phyloP scores from a whole-genome alignment of 2,797 vertebrate species.

The Coranthus polyacanthus region DNA sequence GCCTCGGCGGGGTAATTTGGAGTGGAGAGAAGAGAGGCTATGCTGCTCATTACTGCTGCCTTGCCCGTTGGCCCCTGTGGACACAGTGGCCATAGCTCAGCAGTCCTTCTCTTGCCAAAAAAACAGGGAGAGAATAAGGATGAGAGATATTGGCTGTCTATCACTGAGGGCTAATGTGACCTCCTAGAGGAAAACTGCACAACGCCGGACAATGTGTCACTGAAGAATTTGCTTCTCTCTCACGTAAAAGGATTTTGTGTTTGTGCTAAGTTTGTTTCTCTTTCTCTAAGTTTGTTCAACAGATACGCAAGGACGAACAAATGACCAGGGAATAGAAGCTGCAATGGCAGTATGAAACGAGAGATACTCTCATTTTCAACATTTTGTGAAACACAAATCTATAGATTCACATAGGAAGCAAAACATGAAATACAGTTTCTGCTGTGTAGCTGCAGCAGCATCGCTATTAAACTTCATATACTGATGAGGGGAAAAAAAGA shows the following conservation, averaged over 20 bases:
- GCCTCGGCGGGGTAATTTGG: constrained; percentile 69
- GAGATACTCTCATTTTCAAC: too few relatives aligned
- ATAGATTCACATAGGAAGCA: too few relatives aligned
- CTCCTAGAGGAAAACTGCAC: neutral
- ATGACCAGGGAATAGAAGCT: neutral
- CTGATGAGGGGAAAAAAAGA: too few relatives aligned
- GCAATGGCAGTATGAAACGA: too few relatives aligned
- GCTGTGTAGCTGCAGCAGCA: too few relatives aligned
- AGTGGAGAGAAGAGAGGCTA: constrained; percentile 55
- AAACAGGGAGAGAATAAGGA: constrained; percentile 22
- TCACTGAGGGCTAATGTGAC: constrained; percentile 4
- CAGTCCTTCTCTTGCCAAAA: constrained; percentile 26
- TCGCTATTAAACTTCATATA: too few relatives aligned
- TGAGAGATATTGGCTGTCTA: constrained; percentile 21
- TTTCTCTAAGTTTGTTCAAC: too few relatives aligned
- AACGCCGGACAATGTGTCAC: neutral
- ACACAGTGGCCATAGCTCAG: constrained; percentile 36
- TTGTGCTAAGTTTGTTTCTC: constrained; percentile 23
- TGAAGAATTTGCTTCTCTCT: neutral
- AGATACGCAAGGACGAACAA: neutral
- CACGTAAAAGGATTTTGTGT: constrained; percentile 1
- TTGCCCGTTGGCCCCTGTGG: constrained; percentile 39
- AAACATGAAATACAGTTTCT: too few relatives aligned
- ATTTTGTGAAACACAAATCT: too few relatives aligned
- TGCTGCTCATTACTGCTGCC: constrained; percentile 75